These are phyloP conservation scores for Drosophila diplacantha DNA, from an alignment of 2,888 invertebrate species.

Conservation along the genomic window DNA sequence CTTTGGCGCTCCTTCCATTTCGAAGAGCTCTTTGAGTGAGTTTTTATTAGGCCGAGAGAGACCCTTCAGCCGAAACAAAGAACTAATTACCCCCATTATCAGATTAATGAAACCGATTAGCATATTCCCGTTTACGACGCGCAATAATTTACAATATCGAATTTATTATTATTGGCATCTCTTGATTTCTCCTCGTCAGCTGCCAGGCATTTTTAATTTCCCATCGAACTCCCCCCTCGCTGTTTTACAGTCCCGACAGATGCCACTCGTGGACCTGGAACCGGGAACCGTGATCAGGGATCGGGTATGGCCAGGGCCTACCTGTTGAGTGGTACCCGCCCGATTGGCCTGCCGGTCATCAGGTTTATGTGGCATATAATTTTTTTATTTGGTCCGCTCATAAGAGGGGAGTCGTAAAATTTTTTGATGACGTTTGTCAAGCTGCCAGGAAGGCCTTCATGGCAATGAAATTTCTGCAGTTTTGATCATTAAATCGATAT, in stretches of 20 bases:
- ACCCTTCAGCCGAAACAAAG: constrained; percentile 17
- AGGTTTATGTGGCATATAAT: constrained; percentile 73
- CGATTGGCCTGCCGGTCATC: constrained; percentile 65
- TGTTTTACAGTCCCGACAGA: constrained; percentile 56
- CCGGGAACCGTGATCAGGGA: constrained; percentile 8
- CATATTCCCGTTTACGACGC: constrained; percentile 70
- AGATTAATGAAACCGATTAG: constrained; percentile 70
- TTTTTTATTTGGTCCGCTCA: constrained; percentile 66
- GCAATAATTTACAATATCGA: constrained; percentile 67
- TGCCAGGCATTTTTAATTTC: constrained; percentile 47
- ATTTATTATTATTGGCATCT: constrained; percentile 72
- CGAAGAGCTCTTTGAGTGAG: constrained; percentile 7
- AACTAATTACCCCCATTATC: constrained; percentile 70
- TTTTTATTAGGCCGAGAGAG: background rate
- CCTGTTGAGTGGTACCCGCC: constrained; percentile 46
- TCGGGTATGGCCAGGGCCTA: constrained; percentile 35
- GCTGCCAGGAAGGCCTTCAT: constrained; percentile 48
- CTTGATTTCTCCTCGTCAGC: constrained; percentile 67
- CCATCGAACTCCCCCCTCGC: constrained; percentile 25
- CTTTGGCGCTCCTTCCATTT: background rate
- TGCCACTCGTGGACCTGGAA: constrained; percentile 19
- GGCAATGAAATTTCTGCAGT: constrained; percentile 42
- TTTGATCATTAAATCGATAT: constrained; percentile 52
- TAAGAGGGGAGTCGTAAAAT: constrained; percentile 73
- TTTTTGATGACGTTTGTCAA: constrained; percentile 75